Evolutionary conservation across 2,797 vertebrate genomes (phyloP).

Genomic region (Amphiprion clarkii): DNA sequence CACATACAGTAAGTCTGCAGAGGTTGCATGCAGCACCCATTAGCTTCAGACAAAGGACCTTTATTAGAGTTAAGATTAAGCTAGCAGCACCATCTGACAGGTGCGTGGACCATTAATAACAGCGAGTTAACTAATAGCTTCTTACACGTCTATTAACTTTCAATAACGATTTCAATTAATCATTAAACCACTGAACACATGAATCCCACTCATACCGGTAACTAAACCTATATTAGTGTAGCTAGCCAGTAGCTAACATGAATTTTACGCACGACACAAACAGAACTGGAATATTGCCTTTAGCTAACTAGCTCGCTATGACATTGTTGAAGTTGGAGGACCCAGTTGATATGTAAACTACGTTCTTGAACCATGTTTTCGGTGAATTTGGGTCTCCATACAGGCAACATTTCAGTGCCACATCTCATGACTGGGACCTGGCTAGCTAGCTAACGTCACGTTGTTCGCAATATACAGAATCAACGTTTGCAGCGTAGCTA

Average conservation of each 20-base stretch:
- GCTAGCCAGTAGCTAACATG: conserved; percentile 3
- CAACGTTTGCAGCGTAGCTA: conserved; percentile 28
- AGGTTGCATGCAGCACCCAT: not conserved
- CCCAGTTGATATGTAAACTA: accelerated
- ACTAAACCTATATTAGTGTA: not conserved
- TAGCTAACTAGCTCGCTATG: not conserved
- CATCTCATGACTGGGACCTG: not conserved
- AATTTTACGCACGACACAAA: not conserved
- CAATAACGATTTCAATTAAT: not conserved
- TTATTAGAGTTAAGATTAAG: conserved; percentile 16
- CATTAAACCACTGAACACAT: not conserved
- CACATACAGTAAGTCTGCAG: not conserved
- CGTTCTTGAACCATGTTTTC: accelerated
- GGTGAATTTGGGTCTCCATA: not conserved
- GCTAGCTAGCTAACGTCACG: conserved; percentile 36
- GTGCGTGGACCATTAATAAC: conserved; percentile 19
- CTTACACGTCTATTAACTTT: not conserved
- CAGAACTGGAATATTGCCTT: not conserved
- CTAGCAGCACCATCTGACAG: conserved; percentile 41
- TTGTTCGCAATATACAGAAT: conserved; percentile 11
- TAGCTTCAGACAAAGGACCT: conserved; percentile 50
- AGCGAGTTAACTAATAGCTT: not conserved
- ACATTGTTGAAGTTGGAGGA: not conserved
- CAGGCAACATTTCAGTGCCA: not conserved
- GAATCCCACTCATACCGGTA: no score